Evolutionary conservation across 2,888 invertebrate species (phyloP).

Genomic region (Opisthograptis luteolata): DNA sequence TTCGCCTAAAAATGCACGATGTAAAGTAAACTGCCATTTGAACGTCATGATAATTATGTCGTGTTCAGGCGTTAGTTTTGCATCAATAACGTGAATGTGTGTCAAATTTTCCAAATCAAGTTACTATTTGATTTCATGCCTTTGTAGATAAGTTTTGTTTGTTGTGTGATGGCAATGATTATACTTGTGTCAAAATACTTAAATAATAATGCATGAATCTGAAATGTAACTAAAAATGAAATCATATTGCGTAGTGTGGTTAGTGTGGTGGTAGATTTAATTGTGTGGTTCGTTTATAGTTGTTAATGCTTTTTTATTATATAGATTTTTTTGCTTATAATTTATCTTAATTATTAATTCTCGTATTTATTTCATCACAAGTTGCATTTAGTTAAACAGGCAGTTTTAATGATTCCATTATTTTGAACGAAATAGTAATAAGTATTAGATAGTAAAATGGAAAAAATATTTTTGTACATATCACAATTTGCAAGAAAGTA

Average conservation of each 20-base stretch:
- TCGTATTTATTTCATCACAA: constrained; percentile 40
- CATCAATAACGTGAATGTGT: too few species aligned
- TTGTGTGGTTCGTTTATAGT: constrained; percentile 6
- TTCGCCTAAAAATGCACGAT: constrained; percentile 9
- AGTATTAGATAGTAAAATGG: constrained; percentile 64
- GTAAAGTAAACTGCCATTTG: too few species aligned
- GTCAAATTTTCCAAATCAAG: not conserved
- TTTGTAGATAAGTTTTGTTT: not conserved
- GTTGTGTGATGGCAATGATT: too few species aligned
- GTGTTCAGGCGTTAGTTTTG: too few species aligned
- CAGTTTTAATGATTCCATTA: constrained; percentile 28
- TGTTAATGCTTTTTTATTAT: constrained; percentile 1
- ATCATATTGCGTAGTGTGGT: not conserved
- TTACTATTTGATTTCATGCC: not conserved
- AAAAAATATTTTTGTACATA: constrained; percentile 83
- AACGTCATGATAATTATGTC: too few species aligned
- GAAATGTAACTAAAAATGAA: not conserved
- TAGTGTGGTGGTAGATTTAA: not conserved
- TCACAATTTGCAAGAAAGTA: constrained; percentile 75
- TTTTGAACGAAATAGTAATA: constrained; percentile 33
- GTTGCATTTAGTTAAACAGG: constrained; percentile 39
- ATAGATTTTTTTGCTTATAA: constrained; percentile 21
- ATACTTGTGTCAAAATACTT: not conserved
- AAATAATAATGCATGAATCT: not conserved
- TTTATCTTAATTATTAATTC: constrained; percentile 28